Percentiles rank a stretch among this genome's conserved stretches.
These are phyloP conservation scores for Syrrhaptes paradoxus DNA, from an alignment of 2,113 vertebrate species.

Conservation along the genomic window DNA sequence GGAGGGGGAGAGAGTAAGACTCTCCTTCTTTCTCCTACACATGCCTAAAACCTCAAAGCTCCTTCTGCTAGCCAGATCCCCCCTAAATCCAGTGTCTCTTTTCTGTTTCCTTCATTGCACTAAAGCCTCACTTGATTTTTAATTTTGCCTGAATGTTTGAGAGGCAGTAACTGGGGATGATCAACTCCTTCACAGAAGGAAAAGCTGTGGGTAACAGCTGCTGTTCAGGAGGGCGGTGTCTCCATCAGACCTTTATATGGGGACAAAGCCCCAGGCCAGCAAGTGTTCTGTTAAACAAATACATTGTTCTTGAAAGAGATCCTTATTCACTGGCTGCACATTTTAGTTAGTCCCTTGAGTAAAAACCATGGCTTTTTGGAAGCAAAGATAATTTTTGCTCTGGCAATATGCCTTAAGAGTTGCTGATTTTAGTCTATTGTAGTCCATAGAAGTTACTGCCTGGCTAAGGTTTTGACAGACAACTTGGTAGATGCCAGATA, in stretches of 20 bases:
- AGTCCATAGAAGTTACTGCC: background rate
- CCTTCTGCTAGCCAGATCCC: background rate
- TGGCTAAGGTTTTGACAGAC: background rate
- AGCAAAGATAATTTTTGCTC: background rate
- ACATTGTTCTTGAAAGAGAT: background rate
- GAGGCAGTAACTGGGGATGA: background rate
- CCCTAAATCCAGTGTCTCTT: background rate
- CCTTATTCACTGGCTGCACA: background rate
- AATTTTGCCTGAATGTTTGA: background rate
- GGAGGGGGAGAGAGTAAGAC: background rate
- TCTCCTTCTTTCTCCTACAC: fast-evolving
- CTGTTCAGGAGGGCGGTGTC: background rate
- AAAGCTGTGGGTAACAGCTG: fast-evolving
- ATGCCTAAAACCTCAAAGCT: background rate
- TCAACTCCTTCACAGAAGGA: background rate
- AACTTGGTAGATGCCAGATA: background rate
- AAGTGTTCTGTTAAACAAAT: background rate
- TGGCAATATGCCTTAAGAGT: background rate
- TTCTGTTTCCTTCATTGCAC: background rate
- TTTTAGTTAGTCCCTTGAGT: background rate
- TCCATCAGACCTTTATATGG: background rate
- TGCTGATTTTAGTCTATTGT: background rate
- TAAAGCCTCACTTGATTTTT: background rate
- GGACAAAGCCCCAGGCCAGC: background rate
- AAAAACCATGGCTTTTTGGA: background rate